Conservation (phyloP, 2,888 invertebrate genomes). For the Schrankia costaestrigalis region DNA sequence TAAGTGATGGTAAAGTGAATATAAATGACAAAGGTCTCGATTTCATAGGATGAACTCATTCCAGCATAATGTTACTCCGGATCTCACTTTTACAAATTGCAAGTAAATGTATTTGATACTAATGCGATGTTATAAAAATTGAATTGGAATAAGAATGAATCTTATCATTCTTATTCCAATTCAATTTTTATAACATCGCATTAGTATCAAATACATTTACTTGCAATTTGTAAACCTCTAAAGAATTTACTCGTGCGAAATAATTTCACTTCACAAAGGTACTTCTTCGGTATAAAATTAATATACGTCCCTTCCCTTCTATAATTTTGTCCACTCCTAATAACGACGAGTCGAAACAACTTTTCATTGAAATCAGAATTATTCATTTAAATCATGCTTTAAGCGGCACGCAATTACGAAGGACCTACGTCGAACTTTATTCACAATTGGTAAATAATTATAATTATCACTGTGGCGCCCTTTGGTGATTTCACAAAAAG, state of each 20-base stretch:
- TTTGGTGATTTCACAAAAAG: constrained; percentile 74
- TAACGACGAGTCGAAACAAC: constrained; percentile 40
- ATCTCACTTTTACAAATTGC: too few species aligned
- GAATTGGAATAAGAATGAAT: neutral
- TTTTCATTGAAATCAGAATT: constrained; percentile 60
- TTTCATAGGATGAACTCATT: constrained; percentile 13
- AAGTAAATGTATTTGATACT: neutral
- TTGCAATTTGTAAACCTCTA: constrained; percentile 57
- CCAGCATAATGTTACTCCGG: constrained; percentile 15
- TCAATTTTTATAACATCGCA: constrained; percentile 44
- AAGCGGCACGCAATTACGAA: constrained; percentile 66
- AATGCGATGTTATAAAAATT: neutral
- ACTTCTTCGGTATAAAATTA: constrained; percentile 55
- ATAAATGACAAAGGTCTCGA: constrained; percentile 16
- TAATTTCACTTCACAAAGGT: constrained; percentile 66
- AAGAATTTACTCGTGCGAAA: constrained; percentile 64
- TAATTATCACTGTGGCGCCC: constrained; percentile 71
- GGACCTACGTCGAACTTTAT: constrained; percentile 60
- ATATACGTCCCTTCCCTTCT: constrained; percentile 49
- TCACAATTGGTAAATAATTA: constrained; percentile 79
- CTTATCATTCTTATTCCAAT: constrained; percentile 19
- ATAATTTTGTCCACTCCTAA: constrained; percentile 50
- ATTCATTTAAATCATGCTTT: constrained; percentile 74
- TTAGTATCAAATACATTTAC: constrained; percentile 52
- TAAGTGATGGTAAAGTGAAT: constrained; percentile 18